A percentile compares a stretch with the other conserved stretches of the same genome.
These are phyloP conservation scores for Dryobates pubescens DNA, from an alignment of 2,797 vertebrate genomes.

Conservation along the genomic window DNA sequence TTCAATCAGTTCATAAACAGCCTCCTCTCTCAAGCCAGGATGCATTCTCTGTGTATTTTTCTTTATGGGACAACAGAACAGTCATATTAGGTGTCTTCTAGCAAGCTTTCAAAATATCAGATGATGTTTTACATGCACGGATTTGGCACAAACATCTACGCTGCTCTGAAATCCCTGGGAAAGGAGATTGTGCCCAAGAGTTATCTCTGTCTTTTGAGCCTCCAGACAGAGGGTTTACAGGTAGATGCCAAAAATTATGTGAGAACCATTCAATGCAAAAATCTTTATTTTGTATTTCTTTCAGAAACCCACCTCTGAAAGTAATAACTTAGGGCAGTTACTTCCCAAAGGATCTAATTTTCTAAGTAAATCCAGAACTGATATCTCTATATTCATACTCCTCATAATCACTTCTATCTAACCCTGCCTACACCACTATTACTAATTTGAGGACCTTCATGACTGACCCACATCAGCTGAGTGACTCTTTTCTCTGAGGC, in stretches of 20 bases:
- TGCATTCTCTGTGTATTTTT: not conserved
- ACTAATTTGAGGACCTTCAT: not conserved
- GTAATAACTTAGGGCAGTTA: not conserved
- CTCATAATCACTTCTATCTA: not conserved
- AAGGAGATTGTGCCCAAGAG: not conserved
- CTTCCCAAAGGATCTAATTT: not conserved
- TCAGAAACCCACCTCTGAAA: not conserved
- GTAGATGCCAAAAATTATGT: not conserved
- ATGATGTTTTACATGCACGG: not conserved
- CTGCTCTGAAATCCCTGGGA: not conserved
- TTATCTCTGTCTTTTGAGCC: not conserved
- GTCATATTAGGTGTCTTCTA: not conserved
- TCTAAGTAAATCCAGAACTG: not conserved
- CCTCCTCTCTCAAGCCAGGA: not conserved
- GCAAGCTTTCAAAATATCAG: not conserved
- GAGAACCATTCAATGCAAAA: not conserved
- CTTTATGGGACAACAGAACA: not conserved
- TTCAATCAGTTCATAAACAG: conserved; percentile 40
- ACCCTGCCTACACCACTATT: not conserved
- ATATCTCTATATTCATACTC: not conserved
- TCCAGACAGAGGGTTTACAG: not conserved
- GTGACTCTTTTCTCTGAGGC: not conserved
- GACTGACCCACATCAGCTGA: not conserved
- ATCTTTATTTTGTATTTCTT: not conserved
- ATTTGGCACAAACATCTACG: not conserved